Evolutionary conservation across 2,113 vertebrate genomes (phyloP), one percentile per base, ranked within the genome.

Genomic region (Tachycineta bicolor): DNA sequence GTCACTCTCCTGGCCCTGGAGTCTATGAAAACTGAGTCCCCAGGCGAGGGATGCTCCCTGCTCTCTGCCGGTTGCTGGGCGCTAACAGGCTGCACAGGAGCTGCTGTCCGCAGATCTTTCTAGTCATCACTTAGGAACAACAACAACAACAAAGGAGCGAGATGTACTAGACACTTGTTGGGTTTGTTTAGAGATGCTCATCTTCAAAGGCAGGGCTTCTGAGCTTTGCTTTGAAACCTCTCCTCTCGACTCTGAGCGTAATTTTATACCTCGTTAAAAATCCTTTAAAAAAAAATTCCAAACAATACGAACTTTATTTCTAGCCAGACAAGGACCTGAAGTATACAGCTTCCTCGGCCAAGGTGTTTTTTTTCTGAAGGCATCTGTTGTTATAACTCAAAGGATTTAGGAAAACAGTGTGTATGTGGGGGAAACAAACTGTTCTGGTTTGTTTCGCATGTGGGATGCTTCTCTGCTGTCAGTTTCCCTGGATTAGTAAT

Each of bases 101-200:
- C 83, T 18, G 17, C 33, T 69, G 70, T 37, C 76, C 83, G 44
- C 84, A 52, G 63, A 90, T 92, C 76, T 74, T 94, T 92, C 92
- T 79, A 89, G 93, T 84, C 94, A 55, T 89, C 55, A 2, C 75
- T 87, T 71, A 33, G 55, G 12, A 93, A 41, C 84, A 50, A 11
- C 81, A 67, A 16, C 76, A 60, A 58, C 89, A 83, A 49, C 73
- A 67, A 62, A 75, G 69, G 49, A 64, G 78, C 19, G 71, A 55
- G 29, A 19, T 53, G 79, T n/a, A 3, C 37, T 31, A 65, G 79
- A 37, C 96, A 96, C 96, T 97, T 97, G 96, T 97, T 96, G 96
- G 95, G 44, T 86, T 77, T 52, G 41, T 83, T 74, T 63, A 90
- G 68, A 77, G 68, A n/a, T 47, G 79, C 29, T 69, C 29, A 1